Evolutionary conservation across 2,888 invertebrate genomes (phyloP).

Genomic region (Troglohyphantes excavatus): DNA sequence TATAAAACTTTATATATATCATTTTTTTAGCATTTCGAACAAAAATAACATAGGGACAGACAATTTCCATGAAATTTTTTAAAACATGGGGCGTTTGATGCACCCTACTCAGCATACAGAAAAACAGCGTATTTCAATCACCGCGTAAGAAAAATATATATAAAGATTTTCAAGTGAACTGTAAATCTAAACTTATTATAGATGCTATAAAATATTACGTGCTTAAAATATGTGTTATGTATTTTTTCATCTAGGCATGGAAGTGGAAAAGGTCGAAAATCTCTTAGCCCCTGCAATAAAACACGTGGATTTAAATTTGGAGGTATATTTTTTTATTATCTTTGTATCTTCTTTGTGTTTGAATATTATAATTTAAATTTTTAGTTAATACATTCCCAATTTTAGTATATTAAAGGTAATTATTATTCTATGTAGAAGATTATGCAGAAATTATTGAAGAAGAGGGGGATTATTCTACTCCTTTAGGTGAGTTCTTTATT

Average conservation of each 20-base stretch:
- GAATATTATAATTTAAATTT: not conserved
- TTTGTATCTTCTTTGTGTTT: not conserved
- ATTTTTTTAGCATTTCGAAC: too few relatives aligned
- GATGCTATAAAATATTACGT: too few relatives aligned
- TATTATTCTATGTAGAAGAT: constrained; percentile 57
- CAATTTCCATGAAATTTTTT: too few relatives aligned
- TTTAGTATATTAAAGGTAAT: too few relatives aligned
- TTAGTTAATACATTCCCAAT: not conserved
- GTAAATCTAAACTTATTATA: too few relatives aligned
- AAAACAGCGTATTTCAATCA: too few relatives aligned
- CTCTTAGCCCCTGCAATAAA: constrained; percentile 14
- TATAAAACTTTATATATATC: too few relatives aligned
- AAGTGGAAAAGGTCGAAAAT: constrained; percentile 37
- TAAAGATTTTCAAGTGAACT: too few relatives aligned
- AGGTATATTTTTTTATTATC: constrained; percentile 57
- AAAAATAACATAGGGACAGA: too few relatives aligned
- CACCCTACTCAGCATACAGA: too few relatives aligned
- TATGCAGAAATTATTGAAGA: constrained; percentile 80
- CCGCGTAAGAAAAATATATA: too few relatives aligned
- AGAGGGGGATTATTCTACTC: constrained; percentile 81
- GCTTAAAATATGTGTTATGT: not conserved
- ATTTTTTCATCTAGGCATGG: constrained; percentile 33
- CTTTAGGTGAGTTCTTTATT: constrained; percentile 76
- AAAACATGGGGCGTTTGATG: too few relatives aligned
- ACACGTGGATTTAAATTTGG: constrained; percentile 58